Evolutionary conservation across 1,140 invertebrate genomes (phyloP).

Genomic region (Harlomillsia oculata): DNA sequence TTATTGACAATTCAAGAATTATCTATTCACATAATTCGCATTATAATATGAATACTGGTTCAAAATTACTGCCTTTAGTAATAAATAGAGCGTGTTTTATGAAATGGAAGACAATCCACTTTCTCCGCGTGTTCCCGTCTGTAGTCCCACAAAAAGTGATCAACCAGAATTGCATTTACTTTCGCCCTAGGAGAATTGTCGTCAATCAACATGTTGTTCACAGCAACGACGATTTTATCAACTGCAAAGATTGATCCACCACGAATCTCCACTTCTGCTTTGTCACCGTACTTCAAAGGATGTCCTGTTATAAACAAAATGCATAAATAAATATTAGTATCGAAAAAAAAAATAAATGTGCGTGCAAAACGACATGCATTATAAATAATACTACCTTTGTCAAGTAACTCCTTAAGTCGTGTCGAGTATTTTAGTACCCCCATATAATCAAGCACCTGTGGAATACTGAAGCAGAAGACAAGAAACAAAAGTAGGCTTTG

Average conservation of each 20-base stretch:
- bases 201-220: slow-evolving; percentile 42
- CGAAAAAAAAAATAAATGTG: too few species aligned
- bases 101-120: slow-evolving; percentile 67
- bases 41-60: too few species aligned
- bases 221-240: slow-evolving; percentile 55
- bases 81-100: slow-evolving; percentile 78
- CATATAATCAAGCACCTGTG: slow-evolving; percentile 65
- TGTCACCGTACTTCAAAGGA: slow-evolving; percentile 59
- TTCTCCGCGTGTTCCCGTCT: slow-evolving; percentile 61
- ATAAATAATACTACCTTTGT: slow-evolving; percentile 56
- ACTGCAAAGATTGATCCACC: slow-evolving; percentile 82
- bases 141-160: slow-evolving; percentile 90
- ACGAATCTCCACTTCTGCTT: slow-evolving; percentile 81
- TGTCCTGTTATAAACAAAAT: slow-evolving; percentile 43
- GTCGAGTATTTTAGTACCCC: slow-evolving; percentile 68
- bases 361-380: too few species aligned
- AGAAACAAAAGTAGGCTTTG: too few species aligned
- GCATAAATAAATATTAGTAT: too few species aligned
- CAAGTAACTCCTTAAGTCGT: slow-evolving; percentile 56
- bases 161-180: slow-evolving; percentile 56
- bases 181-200: slow-evolving; percentile 41
- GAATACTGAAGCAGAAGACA: slow-evolving; percentile 13
- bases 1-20: too few species aligned
- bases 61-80: too few species aligned
- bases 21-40: too few species aligned